These are phyloP conservation scores for Drosophila falleni DNA, from an alignment of 2,888 invertebrate genomes.

Conservation along the genomic window DNA sequence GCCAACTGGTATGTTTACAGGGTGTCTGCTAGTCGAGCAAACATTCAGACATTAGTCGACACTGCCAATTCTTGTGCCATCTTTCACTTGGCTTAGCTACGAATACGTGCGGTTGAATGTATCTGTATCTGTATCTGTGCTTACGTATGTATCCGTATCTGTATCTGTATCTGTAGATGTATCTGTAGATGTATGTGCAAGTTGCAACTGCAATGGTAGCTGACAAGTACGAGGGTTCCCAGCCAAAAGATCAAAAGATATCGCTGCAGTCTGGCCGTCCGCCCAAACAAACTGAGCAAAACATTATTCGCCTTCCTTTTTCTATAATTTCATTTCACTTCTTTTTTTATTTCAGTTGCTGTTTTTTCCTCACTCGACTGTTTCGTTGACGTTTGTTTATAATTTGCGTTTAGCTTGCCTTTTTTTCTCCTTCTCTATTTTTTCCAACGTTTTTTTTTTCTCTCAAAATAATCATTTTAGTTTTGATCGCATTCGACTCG, in stretches of 20 bases:
- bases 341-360: conserved; percentile 21
- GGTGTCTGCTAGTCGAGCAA: conserved; percentile 10
- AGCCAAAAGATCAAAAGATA: conserved; percentile 75
- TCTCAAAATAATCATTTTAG: conserved; percentile 68
- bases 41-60: neutral
- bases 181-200: conserved; percentile 19
- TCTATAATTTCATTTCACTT: neutral
- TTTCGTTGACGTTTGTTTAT: conserved; percentile 67
- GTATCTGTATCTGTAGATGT: conserved; percentile 7
- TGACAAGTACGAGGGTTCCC: conserved; percentile 36
- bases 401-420: conserved; percentile 57
- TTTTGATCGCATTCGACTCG: conserved; percentile 60
- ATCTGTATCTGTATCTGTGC: conserved; percentile 18
- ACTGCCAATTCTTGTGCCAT: conserved; percentile 47
- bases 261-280: conserved; percentile 53
- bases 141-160: conserved; percentile 10
- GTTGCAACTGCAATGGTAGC: conserved; percentile 44
- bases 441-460: conserved; percentile 1
- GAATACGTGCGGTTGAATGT: conserved; percentile 37
- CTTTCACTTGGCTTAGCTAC: conserved; percentile 38
- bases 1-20: neutral
- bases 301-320: conserved; percentile 25
- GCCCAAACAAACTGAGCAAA: conserved; percentile 36
- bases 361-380: conserved; percentile 19
- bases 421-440: conserved; percentile 19